A percentile compares a stretch with the other conserved stretches of the same genome.
phyloP scores from a whole-genome alignment of 2,113 vertebrate genomes.

The Naja naja region DNA sequence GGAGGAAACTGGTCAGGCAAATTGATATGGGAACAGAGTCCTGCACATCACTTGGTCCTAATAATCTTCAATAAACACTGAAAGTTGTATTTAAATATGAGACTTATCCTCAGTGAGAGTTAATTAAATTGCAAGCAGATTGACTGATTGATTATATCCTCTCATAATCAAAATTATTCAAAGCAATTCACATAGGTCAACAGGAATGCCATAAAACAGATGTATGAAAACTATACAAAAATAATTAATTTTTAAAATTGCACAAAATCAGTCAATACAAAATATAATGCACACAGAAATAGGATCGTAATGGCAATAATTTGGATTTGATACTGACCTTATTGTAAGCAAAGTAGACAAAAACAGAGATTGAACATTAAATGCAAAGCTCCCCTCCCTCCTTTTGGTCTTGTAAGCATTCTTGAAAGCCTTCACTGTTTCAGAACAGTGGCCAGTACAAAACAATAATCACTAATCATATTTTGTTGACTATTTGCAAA shows the following conservation, averaged over 20 bases:
- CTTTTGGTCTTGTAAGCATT: constrained; percentile 17
- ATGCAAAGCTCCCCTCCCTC: background rate
- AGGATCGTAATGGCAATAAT: constrained; percentile 47
- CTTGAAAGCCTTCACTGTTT: constrained; percentile 46
- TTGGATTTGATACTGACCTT: constrained; percentile 61
- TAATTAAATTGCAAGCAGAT: background rate
- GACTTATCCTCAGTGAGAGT: constrained; percentile 45
- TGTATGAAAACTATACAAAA: background rate
- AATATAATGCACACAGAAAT: constrained; percentile 41
- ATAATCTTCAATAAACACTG: background rate
- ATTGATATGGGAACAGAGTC: background rate
- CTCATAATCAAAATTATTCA: background rate
- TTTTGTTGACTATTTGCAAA: constrained; percentile 45
- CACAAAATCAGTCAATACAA: background rate
- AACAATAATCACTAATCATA: constrained; percentile 47
- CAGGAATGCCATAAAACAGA: background rate
- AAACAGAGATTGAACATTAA: constrained; percentile 60
- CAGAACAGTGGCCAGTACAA: constrained; percentile 47
- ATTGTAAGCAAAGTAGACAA: constrained; percentile 59
- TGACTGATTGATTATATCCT: background rate
- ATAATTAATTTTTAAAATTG: background rate
- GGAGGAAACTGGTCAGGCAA: background rate
- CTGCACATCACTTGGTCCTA: background rate
- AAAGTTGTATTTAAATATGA: constrained; percentile 64
- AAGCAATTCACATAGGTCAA: background rate